Conservation (phyloP, 2,113 vertebrate species). For the Paradisaea rubra region DNA sequence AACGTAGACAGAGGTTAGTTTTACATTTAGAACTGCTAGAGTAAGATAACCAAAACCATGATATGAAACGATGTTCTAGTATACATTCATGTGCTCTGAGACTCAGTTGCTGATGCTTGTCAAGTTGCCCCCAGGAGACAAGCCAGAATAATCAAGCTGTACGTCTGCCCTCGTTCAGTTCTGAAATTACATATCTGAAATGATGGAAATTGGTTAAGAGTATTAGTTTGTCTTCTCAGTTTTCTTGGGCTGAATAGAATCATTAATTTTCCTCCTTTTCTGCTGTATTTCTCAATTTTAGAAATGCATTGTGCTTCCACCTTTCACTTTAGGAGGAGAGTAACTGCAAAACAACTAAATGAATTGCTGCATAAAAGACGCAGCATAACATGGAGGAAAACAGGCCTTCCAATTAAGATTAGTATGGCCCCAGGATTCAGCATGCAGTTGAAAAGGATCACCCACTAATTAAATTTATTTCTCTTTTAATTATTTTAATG, state of each 20-base stretch:
- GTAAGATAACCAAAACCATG: background rate
- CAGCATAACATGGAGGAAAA: background rate
- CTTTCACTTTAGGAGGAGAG: background rate
- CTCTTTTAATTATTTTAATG: background rate
- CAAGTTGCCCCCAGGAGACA: background rate
- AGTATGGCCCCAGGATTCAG: background rate
- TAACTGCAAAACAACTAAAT: background rate
- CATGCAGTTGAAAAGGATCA: background rate
- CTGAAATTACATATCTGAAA: background rate
- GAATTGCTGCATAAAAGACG: background rate
- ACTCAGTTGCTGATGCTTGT: background rate
- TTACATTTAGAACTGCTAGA: background rate
- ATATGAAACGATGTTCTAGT: background rate
- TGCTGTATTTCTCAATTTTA: background rate
- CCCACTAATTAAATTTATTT: background rate
- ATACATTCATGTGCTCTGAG: background rate
- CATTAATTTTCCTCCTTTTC: background rate
- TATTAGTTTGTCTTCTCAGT: background rate
- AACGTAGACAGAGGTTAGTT: background rate
- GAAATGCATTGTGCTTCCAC: background rate
- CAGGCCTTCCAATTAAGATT: background rate
- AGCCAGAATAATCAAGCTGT: background rate
- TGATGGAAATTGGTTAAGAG: background rate
- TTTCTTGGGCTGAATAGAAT: background rate
- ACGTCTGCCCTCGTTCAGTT: rapidly evolving